Percentiles rank a stretch among this genome's conserved stretches.
Conservation (phyloP, 2,113 vertebrate species). For the Entomyzon cyanotis region DNA sequence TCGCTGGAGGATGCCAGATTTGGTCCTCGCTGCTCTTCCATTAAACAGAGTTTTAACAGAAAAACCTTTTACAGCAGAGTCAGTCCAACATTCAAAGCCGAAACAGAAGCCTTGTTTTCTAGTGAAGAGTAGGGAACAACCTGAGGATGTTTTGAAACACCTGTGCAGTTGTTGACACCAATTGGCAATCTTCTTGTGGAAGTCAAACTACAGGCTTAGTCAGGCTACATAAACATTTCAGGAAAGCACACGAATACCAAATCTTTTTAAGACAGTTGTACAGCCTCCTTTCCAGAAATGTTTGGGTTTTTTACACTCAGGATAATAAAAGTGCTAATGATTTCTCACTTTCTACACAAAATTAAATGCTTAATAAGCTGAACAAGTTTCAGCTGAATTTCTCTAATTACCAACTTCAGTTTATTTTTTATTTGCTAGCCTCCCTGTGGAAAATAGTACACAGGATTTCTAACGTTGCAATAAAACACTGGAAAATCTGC, state of each 20-base stretch:
- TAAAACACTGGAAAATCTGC: neutral
- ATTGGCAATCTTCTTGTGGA: neutral
- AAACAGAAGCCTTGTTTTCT: neutral
- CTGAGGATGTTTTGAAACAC: neutral
- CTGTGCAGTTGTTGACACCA: neutral
- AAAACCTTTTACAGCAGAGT: neutral
- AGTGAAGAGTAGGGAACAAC: neutral
- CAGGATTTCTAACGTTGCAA: neutral
- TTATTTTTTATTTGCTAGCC: neutral
- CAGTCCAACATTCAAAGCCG: neutral
- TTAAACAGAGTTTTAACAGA: neutral
- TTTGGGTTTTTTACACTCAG: neutral
- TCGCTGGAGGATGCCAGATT: fast-evolving
- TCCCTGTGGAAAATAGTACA: neutral
- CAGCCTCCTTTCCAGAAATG: neutral
- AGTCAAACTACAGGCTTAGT: neutral
- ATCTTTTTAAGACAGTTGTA: neutral
- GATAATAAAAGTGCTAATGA: conserved; percentile 8
- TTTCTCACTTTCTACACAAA: conserved; percentile 1
- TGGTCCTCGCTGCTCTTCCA: neutral
- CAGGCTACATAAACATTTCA: neutral
- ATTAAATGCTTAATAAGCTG: conserved; percentile 42
- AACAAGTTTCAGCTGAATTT: conserved; percentile 10
- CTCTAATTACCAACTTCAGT: neutral
- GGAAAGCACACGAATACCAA: neutral